A percentile compares a stretch with the other conserved stretches of the same genome.
These are phyloP conservation scores for Bombylius major DNA, from an alignment of 2,888 invertebrate species.

Conservation along the genomic window DNA sequence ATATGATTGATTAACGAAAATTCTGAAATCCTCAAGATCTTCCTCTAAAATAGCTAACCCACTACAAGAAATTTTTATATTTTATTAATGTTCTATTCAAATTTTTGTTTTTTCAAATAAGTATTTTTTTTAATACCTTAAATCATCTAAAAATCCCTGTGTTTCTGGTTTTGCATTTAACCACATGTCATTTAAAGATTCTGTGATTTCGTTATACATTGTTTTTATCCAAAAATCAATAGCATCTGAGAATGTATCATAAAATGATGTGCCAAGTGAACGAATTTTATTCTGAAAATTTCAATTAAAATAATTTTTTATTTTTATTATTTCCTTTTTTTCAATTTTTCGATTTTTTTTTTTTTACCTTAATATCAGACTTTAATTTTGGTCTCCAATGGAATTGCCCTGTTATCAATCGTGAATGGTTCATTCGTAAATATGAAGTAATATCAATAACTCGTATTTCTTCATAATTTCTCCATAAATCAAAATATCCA, in stretches of 20 bases:
- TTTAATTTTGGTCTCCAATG: constrained; percentile 68
- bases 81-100: too few species aligned
- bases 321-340: too few species aligned
- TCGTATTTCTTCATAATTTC: constrained; percentile 66
- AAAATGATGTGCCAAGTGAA: constrained; percentile 36
- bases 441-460: constrained; percentile 68
- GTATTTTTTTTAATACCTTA: constrained; percentile 36
- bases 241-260: constrained; percentile 40
- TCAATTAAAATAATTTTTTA: background rate
- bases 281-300: constrained; percentile 35
- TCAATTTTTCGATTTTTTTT: background rate
- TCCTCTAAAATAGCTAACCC: constrained; percentile 53
- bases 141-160: constrained; percentile 55
- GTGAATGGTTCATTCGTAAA: constrained; percentile 69
- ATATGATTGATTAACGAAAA: constrained; percentile 63
- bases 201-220: constrained; percentile 54
- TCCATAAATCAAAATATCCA: constrained; percentile 63
- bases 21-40: constrained; percentile 46
- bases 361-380: constrained; percentile 42
- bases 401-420: constrained; percentile 64
- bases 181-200: constrained; percentile 59
- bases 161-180: constrained; percentile 58
- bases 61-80: constrained; percentile 7
- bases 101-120: too few species aligned
- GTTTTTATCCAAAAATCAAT: constrained; percentile 54